A percentile compares a stretch with the other conserved stretches of the same genome.
Conservation (phyloP, 2,888 invertebrate species). For the Rhingia campestris region DNA sequence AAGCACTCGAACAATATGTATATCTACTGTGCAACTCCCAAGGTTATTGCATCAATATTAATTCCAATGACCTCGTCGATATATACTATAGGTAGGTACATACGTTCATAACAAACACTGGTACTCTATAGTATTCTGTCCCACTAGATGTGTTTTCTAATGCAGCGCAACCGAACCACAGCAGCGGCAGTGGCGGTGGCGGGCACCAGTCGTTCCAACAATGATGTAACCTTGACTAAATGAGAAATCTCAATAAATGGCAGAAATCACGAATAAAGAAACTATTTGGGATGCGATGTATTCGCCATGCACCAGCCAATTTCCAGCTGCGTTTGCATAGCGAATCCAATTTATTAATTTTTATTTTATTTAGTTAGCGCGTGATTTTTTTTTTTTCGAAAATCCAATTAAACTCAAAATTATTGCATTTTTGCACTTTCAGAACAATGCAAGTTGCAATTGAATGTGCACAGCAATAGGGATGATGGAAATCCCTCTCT, state of each 20-base stretch:
- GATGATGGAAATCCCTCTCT: neutral
- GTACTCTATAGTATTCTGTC: conserved; percentile 2
- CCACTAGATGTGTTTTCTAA: conserved; percentile 44
- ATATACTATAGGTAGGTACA: neutral
- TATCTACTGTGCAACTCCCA: conserved; percentile 26
- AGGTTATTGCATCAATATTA: conserved; percentile 71
- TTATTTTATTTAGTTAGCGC: conserved; percentile 29
- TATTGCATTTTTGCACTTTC: conserved; percentile 34
- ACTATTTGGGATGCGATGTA: conserved; percentile 53
- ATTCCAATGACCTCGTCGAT: conserved; percentile 70
- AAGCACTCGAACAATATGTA: too few relatives aligned
- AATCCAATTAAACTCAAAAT: conserved; percentile 45
- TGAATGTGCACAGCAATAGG: conserved; percentile 12
- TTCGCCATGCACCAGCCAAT: neutral
- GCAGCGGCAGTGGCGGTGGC: conserved; percentile 8
- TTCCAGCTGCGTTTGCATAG: neutral
- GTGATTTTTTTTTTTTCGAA: conserved; percentile 19
- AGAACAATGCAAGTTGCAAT: neutral
- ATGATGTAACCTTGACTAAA: conserved; percentile 60
- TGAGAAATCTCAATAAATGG: conserved; percentile 64
- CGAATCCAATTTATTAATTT: conserved; percentile 27
- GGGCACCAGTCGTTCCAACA: conserved; percentile 30
- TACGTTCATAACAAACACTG: neutral
- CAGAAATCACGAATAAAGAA: conserved; percentile 55
- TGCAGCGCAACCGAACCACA: conserved; percentile 55